phyloP scores from a whole-genome alignment of 2,888 invertebrate species.

The Parthenolecanium corni region DNA sequence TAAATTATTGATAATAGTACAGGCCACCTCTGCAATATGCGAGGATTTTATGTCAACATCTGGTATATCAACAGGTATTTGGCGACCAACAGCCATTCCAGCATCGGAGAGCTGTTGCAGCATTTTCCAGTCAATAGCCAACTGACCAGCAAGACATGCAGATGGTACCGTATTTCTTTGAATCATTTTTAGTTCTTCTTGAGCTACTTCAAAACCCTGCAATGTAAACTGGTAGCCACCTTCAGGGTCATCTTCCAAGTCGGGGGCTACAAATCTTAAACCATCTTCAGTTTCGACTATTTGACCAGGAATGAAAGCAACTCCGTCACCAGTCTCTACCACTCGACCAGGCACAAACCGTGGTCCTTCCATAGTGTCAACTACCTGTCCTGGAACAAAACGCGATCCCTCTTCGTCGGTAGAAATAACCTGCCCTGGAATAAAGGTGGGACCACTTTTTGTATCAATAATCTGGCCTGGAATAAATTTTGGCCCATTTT shows the following conservation, averaged over 20 bases:
- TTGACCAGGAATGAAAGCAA: conserved; percentile 44
- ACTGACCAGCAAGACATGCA: conserved; percentile 43
- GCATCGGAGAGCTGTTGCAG: conserved; percentile 54
- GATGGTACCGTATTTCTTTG: conserved; percentile 39
- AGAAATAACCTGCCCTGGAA: conserved; percentile 62
- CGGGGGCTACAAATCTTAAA: conserved; percentile 55
- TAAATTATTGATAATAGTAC: conserved; percentile 36
- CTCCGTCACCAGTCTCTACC: conserved; percentile 41
- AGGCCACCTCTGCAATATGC: conserved; percentile 37
- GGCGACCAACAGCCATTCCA: conserved; percentile 55
- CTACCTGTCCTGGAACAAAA: conserved; percentile 56
- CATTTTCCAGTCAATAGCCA: conserved; percentile 54
- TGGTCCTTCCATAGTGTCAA: conserved; percentile 58
- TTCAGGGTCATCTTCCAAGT: conserved; percentile 53
- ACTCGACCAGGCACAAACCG: conserved; percentile 47
- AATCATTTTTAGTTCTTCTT: conserved; percentile 42
- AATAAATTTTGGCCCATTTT: conserved; percentile 61
- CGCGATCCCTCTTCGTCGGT: conserved; percentile 50
- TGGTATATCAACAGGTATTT: conserved; percentile 50
- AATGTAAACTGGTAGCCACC: conserved; percentile 57
- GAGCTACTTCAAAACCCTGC: conserved; percentile 51
- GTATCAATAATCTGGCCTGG: conserved; percentile 66
- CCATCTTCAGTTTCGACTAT: conserved; percentile 44
- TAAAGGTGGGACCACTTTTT: conserved; percentile 61
- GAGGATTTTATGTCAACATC: conserved; percentile 47